These are phyloP conservation scores for Felis catus DNA, from an alignment of 2,113 vertebrate genomes.

Conservation along the genomic window F.catus_Fca126_mat1.0 CM031412.1:132215501-132216000, in stretches of 20 bases:
- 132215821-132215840: not conserved
- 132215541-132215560: not conserved
- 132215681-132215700: slow-evolving; percentile 12
- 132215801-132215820: slow-evolving; percentile 17
- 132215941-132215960: slow-evolving; percentile 38
- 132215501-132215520: not conserved
- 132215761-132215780: not conserved
- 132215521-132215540: not conserved
- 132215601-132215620: not conserved
- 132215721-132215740: not conserved
- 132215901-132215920: slow-evolving; percentile 43
- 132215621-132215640: not conserved
- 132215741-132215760: not conserved
- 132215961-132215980: not conserved
- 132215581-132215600: not conserved
- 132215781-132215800: not conserved
- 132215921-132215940: slow-evolving; percentile 47
- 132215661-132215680: not conserved
- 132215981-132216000: slow-evolving; percentile 26
- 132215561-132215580: slow-evolving; percentile 6
- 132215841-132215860: not conserved
- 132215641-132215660: not conserved
- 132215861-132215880: not conserved
- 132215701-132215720: not conserved
- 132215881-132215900: not conserved